Evolutionary conservation across 1,140 invertebrate genomes (phyloP).

Genomic region (Heterodera schachtii): DNA sequence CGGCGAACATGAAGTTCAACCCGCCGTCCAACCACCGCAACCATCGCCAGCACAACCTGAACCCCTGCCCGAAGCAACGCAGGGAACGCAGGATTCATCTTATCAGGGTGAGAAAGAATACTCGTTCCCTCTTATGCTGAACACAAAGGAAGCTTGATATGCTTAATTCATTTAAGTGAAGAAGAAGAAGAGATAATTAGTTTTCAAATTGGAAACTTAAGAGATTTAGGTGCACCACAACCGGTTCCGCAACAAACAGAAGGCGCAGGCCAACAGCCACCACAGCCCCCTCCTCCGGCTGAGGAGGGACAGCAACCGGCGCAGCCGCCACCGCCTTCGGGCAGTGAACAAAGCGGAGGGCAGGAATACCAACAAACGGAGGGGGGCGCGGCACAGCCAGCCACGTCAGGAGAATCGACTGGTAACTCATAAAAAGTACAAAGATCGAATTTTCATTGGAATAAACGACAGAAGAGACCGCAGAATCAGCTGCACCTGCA

Average conservation of each 20-base stretch:
- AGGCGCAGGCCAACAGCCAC: constrained; percentile 20
- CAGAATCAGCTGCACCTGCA: background rate
- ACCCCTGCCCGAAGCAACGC: background rate
- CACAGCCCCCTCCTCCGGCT: constrained; percentile 25
- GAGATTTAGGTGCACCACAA: background rate
- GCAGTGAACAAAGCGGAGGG: constrained; percentile 17
- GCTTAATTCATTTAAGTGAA: background rate
- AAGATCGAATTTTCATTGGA: background rate
- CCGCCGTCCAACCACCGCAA: background rate
- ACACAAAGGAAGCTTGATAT: too few species aligned
- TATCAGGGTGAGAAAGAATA: background rate
- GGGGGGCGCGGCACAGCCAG: constrained; percentile 2
- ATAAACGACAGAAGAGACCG: constrained; percentile 3
- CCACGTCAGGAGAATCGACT: constrained; percentile 6
- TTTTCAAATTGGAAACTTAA: background rate
- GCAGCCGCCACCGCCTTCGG: constrained; percentile 34
- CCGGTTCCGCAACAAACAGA: background rate
- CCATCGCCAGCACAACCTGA: constrained; percentile 9
- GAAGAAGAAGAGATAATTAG: background rate
- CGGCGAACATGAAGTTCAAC: constrained; percentile 1
- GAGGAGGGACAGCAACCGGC: constrained; percentile 25
- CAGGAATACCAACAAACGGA: constrained; percentile 33
- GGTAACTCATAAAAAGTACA: background rate
- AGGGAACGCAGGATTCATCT: constrained; percentile 7
- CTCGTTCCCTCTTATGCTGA: background rate